Evolutionary conservation across 64 coral and sea anemone genomes (phyloP).

Genomic region (Acropora tenuis): DNA sequence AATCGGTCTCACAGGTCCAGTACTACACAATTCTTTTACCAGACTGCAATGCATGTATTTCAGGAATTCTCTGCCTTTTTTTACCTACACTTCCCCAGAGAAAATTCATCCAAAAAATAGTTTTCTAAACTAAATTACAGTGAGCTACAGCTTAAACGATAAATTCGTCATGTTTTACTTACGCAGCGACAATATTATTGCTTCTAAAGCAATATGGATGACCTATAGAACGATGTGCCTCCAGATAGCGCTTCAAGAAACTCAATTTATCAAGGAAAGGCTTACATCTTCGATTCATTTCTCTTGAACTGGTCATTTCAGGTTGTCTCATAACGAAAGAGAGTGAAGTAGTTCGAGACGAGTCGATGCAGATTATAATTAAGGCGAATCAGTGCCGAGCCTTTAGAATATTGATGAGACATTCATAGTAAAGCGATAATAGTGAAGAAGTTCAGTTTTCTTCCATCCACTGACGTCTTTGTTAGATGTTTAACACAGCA

Average conservation of each 20-base stretch:
- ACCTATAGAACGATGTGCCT: not conserved
- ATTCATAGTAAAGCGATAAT: not conserved
- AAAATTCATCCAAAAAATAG: too few species aligned
- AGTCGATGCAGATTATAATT: not conserved
- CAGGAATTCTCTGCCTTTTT: too few species aligned
- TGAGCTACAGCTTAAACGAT: not conserved
- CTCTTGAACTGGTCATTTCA: not conserved
- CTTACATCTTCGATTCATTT: not conserved
- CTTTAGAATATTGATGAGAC: not conserved
- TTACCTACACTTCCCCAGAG: too few species aligned
- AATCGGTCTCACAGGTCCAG: too few species aligned
- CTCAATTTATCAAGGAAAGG: not conserved
- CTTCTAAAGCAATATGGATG: slow-evolving; percentile 31
- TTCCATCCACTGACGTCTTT: not conserved
- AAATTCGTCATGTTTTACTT: not conserved
- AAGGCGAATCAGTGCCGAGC: not conserved
- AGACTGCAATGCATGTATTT: not conserved
- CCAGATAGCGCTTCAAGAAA: slow-evolving; percentile 1
- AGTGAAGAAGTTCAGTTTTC: not conserved
- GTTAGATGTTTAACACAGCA: not conserved
- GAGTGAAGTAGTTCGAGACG: not conserved
- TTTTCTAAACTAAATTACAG: too few species aligned
- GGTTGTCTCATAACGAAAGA: not conserved
- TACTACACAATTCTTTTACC: not conserved
- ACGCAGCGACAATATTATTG: not conserved